Base-by-base conservation (phyloP, 2,113 vertebrate genomes). In the Lepus americanus region DNA sequence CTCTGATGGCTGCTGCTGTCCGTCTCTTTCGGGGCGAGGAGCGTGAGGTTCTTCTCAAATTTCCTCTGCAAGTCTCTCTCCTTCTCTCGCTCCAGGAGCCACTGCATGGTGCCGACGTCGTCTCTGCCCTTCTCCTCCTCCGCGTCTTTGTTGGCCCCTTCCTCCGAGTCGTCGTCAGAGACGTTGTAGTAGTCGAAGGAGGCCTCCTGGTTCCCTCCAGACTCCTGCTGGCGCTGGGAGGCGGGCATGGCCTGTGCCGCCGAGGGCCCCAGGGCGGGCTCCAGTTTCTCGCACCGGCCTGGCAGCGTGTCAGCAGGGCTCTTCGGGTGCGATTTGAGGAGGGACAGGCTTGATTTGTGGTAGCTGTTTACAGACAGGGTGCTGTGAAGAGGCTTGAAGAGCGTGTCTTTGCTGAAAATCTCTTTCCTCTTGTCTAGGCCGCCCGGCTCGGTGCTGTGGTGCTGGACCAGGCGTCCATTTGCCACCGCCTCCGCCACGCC, bases 111-210 rank as follows among this genome's bases (percentile, higher is more conserved):
- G 61, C 99, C 99, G 25, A 99, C 99, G 8, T 98, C 99, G 95
- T 98, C 99, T 79, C 98, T 98, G 94, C 96, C 99, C 97, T 98
- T 99, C 97, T 98, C 98, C 89, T 99, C 99, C 97, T 98, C 98
- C 0, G 97, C 81, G 72, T 97, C 98, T 97, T 98, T 99, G 97
- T 98, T 99, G 94, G 98, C 98, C 93, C 98, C 98, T 90, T 99
- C 99, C 97, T 99, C 99, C 0, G 99, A 99, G 97, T 99, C 99
- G 0, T 99, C 99, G 59, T 99, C 99, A 0, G 99, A 99, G 19
- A 99, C 99, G 0, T 99, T 99, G 98, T 99, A 99, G 98, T 99
- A 99, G 98, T 99, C 99, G 1, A 99, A 99, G 51, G 99, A 99
- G 82, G 98, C 98, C 93, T 99, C 99, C 95, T 99, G 99, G 94